Conservation (phyloP, 2,113 vertebrate species). For the Spea bombifrons region DNA sequence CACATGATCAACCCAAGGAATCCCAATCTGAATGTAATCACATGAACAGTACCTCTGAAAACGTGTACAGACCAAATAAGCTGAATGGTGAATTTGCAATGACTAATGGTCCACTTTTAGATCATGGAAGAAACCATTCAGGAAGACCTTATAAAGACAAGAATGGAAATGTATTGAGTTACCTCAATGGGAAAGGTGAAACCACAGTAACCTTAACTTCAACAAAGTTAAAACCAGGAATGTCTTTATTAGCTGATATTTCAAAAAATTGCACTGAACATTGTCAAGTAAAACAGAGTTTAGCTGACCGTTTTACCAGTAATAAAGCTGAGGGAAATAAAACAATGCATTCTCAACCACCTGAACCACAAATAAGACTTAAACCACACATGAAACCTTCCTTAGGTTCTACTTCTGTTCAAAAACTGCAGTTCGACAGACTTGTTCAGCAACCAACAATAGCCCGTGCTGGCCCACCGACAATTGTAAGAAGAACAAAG, state of each 20-base stretch:
- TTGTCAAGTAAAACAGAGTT: constrained; percentile 32
- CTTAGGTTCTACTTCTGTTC: constrained; percentile 6
- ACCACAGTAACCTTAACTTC: neutral
- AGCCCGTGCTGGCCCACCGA: constrained; percentile 40
- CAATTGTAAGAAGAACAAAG: constrained; percentile 65
- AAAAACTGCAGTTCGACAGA: neutral
- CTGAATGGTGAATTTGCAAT: constrained; percentile 10
- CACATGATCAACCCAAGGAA: constrained; percentile 24
- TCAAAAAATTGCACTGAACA: constrained; percentile 24
- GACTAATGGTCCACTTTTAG: neutral
- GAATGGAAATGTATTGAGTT: constrained; percentile 6
- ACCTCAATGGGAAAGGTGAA: constrained; percentile 2
- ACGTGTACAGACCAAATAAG: neutral
- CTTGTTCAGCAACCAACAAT: neutral
- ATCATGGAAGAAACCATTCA: neutral
- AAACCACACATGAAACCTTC: constrained; percentile 14
- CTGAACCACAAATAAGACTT: constrained; percentile 23
- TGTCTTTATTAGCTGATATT: constrained; percentile 1
- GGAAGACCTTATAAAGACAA: constrained; percentile 26
- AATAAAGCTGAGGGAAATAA: constrained; percentile 17
- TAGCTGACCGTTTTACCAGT: neutral
- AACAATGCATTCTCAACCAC: neutral
- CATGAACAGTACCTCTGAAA: constrained; percentile 20
- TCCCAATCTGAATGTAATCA: constrained; percentile 18
- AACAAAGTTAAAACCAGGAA: constrained; percentile 23